These are phyloP conservation scores for Drosophila colorata DNA, from an alignment of 2,888 invertebrate species.

Conservation along the genomic window DNA sequence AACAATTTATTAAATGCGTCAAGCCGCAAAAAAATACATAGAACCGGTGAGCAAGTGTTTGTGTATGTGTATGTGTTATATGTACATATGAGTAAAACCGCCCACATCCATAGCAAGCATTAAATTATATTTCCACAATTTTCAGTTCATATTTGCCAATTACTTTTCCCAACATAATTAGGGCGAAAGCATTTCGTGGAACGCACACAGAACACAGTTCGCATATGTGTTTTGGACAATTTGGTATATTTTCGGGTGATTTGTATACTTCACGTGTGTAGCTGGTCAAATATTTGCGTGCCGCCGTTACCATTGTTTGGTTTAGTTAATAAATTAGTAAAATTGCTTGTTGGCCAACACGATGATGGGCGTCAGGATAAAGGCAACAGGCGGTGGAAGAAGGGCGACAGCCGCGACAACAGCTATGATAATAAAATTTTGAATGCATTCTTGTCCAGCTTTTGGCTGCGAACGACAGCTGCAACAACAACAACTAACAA, in stretches of 20 bases:
- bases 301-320: conserved; percentile 48
- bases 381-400: conserved; percentile 2
- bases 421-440: conserved; percentile 62
- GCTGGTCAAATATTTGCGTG: conserved; percentile 64
- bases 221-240: background rate
- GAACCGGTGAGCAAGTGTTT: background rate
- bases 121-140: conserved; percentile 37
- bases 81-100: background rate
- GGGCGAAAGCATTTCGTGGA: conserved; percentile 8
- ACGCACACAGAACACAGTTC: background rate
- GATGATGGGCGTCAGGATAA: conserved; percentile 2
- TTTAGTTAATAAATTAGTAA: conserved; percentile 78
- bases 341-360: conserved; percentile 52
- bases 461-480: conserved; percentile 58
- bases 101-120: background rate
- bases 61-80: background rate
- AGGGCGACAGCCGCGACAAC: conserved; percentile 15
- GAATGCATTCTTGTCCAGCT: conserved; percentile 36
- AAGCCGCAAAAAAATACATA: conserved; percentile 52
- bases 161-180: conserved; percentile 21
- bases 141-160: conserved; percentile 25
- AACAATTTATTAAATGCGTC: conserved; percentile 75
- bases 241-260: conserved; percentile 17
- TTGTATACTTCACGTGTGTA: conserved; percentile 1
- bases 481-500: conserved; percentile 54